These are phyloP conservation scores for Gorsachius magnificus DNA, from an alignment of 2,797 vertebrate genomes.

Conservation along the genomic window DNA sequence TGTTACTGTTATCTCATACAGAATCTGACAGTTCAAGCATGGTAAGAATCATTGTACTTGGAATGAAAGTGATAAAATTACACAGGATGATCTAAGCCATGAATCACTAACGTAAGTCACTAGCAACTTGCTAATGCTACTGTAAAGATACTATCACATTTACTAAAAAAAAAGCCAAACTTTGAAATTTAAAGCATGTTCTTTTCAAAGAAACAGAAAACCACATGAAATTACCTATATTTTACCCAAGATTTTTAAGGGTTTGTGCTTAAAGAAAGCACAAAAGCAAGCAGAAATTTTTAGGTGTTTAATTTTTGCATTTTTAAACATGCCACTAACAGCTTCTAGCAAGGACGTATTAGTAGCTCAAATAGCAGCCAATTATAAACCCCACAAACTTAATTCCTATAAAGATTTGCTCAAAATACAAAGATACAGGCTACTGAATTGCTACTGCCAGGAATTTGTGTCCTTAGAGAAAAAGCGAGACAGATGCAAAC, in stretches of 20 bases:
- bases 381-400: background rate
- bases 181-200: background rate
- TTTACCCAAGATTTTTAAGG: background rate
- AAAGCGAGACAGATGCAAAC: background rate
- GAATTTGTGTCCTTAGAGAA: background rate
- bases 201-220: background rate
- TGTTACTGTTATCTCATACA: background rate
- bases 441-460: background rate
- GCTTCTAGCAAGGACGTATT: background rate
- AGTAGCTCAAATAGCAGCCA: background rate
- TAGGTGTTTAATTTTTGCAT: background rate
- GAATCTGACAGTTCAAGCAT: background rate
- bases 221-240: accelerated
- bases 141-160: background rate
- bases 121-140: background rate
- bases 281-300: background rate
- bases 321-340: background rate
- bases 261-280: background rate
- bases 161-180: background rate
- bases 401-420: background rate
- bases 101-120: background rate
- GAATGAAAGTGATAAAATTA: background rate
- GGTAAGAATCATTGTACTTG: background rate
- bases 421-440: background rate
- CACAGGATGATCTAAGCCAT: background rate